Conservation (phyloP, 2,797 vertebrate genomes). For the Ficedula albicollis region DNA sequence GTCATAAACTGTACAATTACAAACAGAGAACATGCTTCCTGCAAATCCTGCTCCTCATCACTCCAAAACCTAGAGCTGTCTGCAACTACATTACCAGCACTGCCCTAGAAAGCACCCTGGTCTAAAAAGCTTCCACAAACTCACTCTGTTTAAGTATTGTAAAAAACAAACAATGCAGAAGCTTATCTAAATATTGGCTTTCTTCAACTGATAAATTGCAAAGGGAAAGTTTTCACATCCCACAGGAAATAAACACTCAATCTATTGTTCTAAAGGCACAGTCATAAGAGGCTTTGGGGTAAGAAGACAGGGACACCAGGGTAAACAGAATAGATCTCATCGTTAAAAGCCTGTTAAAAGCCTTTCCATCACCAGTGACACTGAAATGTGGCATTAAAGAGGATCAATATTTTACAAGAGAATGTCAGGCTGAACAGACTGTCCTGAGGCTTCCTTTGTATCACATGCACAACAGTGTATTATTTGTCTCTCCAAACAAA, state of each 20-base stretch:
- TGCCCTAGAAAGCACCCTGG: neutral
- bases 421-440: neutral
- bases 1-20: neutral
- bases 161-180: conserved; percentile 28
- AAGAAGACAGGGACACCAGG: neutral
- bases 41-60: neutral
- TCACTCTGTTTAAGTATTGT: neutral
- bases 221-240: conserved; percentile 38
- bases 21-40: neutral
- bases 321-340: neutral
- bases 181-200: conserved; percentile 36
- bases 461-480: neutral
- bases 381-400: neutral
- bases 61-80: neutral
- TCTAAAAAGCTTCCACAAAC: conserved; percentile 6
- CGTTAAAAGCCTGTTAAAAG: conserved; percentile 40
- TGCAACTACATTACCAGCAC: neutral
- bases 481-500: neutral
- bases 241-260: conserved; percentile 43
- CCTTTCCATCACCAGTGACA: neutral
- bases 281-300: neutral
- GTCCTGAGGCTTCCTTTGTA: neutral
- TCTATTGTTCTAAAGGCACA: conserved; percentile 15
- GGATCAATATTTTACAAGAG: conserved; percentile 15
- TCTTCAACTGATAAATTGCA: conserved; percentile 36